Base-by-base conservation (phyloP, 2,888 invertebrate species). In the Conops quadrifasciatus region DNA sequence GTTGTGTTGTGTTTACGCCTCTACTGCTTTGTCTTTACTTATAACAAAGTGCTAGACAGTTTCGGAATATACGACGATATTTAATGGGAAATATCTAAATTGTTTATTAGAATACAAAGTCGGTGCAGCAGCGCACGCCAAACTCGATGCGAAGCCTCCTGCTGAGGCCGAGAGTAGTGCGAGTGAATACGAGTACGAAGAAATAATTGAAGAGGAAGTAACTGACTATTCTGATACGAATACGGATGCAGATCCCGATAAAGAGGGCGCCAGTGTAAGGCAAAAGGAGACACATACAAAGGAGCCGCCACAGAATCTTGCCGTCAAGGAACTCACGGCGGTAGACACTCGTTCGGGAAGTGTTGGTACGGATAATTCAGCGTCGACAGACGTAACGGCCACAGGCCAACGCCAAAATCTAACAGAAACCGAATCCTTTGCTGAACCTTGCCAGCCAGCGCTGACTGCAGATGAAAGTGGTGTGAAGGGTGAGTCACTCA, bases 401-500 rank as follows among this genome's bases (percentile, higher is more conserved):
- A n/a, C n/a, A n/a, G n/a, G 16, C 21, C 13, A 16, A 36, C 21
- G 45, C 16, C 13, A 64, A 59, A 49, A 15, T 21, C 19, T 36
- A 67, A 28, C 19, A 67, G 64, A 63, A 59, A 56, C 21, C 15
- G 64, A 47, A n/a, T n/a, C n/a, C n/a, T 15, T 24, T 30, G n/a
- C 47, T 16, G 2, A 47, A 51, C n/a, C 51, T 43, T 24, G 24
- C 24, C 7, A 53, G 24, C 24, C 28, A 49, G 62, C 43, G 21
- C 13, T 49, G 24, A 58, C 64, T 3, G 28, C 15, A 59, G 19
- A 60, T 65, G 63, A 67, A 49, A 70, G 49, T 66, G 72, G 72
- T 56, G 78, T 77, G 67, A 80, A 91, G 88, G 92, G 93, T 92
- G 93, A 93, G 92, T 92, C 91, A 80, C 89, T 91, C 82, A 89